A percentile compares a stretch with the other conserved stretches of the same genome.
Conservation (phyloP, 1,140 invertebrate species). For the Drosophila cardini region DNA sequence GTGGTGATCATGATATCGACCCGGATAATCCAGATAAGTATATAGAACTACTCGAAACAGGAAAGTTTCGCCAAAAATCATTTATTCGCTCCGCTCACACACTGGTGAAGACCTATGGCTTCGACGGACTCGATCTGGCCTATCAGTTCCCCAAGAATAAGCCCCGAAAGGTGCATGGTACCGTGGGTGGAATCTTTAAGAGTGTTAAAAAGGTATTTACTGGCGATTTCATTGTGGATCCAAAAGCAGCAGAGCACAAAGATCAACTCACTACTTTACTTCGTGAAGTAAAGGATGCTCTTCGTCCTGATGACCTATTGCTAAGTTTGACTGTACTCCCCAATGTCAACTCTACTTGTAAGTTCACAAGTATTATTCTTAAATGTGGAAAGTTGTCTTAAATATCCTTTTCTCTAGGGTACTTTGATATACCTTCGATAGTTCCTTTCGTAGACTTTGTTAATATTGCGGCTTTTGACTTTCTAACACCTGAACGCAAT, state of each 20-base stretch:
- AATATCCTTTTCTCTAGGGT: slow-evolving; percentile 86
- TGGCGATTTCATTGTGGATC: slow-evolving; percentile 89
- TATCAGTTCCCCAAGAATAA: slow-evolving; percentile 93
- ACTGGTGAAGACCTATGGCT: slow-evolving; percentile 90
- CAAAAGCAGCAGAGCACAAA: slow-evolving; percentile 91
- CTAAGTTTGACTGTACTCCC: slow-evolving; percentile 90
- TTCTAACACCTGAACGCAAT: slow-evolving; percentile 90
- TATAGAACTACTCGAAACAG: slow-evolving; percentile 87
- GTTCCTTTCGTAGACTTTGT: slow-evolving; percentile 91
- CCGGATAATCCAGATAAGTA: slow-evolving; percentile 85
- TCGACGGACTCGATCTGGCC: slow-evolving; percentile 94
- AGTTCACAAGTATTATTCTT: slow-evolving; percentile 52
- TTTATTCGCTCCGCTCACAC: slow-evolving; percentile 91
- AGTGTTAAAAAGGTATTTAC: slow-evolving; percentile 91
- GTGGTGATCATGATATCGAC: slow-evolving; percentile 88
- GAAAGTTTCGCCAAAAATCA: slow-evolving; percentile 87
- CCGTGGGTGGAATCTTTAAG: slow-evolving; percentile 89
- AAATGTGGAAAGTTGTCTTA: too few relatives aligned
- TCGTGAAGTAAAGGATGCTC: slow-evolving; percentile 89
- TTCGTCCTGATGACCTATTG: slow-evolving; percentile 88
- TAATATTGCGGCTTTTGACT: slow-evolving; percentile 92
- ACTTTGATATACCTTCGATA: slow-evolving; percentile 91
- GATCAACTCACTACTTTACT: slow-evolving; percentile 91
- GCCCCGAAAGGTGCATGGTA: slow-evolving; percentile 90
- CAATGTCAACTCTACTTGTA: slow-evolving; percentile 91